A percentile compares a stretch with the other conserved stretches of the same genome.
These are phyloP conservation scores for Ploceus nigricollis DNA, from an alignment of 2,113 vertebrate genomes.

Conservation along the genomic window DNA sequence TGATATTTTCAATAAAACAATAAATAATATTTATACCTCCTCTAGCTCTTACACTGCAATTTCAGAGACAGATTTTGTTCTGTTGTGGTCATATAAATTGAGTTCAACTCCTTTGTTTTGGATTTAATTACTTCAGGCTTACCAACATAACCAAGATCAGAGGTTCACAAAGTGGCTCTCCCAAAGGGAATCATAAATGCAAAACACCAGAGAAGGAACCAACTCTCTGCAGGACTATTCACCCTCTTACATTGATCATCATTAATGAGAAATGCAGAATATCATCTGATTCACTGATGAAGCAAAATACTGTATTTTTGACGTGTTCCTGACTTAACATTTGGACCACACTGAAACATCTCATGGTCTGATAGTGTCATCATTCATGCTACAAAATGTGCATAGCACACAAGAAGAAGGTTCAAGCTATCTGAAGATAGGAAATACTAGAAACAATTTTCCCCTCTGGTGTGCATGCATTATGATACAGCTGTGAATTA, in stretches of 20 bases:
- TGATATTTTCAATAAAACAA: not conserved
- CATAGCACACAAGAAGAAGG: not conserved
- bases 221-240: not conserved
- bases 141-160: not conserved
- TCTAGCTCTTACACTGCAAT: not conserved
- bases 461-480: not conserved
- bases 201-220: not conserved
- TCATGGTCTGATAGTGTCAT: not conserved
- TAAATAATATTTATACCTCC: not conserved
- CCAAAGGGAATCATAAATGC: not conserved
- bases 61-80: not conserved
- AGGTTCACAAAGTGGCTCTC: not conserved
- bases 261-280: not conserved
- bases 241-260: not conserved
- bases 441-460: not conserved
- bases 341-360: not conserved
- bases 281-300: not conserved
- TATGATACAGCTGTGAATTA: not conserved
- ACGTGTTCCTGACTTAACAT: not conserved
- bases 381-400: not conserved
- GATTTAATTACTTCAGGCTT: not conserved
- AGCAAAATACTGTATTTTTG: not conserved
- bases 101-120: not conserved
- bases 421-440: not conserved
- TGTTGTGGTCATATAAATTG: not conserved